phyloP scores from a whole-genome alignment of 2,113 vertebrate species.

The Pelmatolapia mariae region DNA sequence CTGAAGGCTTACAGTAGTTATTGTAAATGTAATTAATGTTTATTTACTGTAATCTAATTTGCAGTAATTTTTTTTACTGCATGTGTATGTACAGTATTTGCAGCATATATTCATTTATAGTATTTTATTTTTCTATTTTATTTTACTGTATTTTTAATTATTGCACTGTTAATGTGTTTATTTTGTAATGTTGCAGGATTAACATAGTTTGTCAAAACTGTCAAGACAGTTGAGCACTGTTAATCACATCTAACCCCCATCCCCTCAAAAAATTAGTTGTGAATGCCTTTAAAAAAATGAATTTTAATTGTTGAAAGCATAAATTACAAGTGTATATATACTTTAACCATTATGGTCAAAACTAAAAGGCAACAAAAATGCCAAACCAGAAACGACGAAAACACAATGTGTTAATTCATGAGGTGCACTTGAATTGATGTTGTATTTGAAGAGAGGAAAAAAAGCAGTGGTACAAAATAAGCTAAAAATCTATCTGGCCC shows the following conservation, averaged over 20 bases:
- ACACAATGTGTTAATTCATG: background rate
- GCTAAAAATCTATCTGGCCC: background rate
- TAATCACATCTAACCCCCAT: background rate
- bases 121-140: background rate
- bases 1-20: background rate
- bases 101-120: background rate
- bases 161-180: background rate
- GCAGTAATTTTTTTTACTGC: background rate
- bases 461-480: background rate
- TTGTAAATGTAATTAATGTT: background rate
- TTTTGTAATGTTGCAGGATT: background rate
- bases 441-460: background rate
- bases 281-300: background rate
- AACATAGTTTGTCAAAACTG: background rate
- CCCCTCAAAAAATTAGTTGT: rapidly evolving
- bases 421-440: background rate
- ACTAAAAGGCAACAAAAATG: background rate
- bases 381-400: background rate
- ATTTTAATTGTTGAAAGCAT: background rate
- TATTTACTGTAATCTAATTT: background rate
- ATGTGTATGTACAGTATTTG: background rate
- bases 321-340: background rate
- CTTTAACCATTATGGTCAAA: background rate
- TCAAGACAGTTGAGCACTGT: background rate
- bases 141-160: background rate